Evolutionary conservation across 2,888 invertebrate species (phyloP).

Genomic region (Helicoverpa assulta): DNA sequence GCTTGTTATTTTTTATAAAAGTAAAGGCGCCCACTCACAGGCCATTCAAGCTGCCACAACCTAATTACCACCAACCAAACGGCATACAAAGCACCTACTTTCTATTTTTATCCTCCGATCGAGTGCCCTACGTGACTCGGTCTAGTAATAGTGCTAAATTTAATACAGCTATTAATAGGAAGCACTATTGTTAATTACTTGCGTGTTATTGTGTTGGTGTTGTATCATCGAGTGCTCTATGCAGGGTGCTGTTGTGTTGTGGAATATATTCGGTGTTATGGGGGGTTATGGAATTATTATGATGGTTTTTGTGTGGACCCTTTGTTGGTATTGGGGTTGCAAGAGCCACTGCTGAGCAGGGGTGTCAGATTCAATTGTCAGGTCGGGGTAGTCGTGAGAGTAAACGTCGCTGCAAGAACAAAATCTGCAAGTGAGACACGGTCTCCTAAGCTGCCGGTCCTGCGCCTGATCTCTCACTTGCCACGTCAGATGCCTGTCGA

Average conservation of each 20-base stretch:
- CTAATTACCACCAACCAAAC: background rate
- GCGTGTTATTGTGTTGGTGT: slow-evolving; percentile 55
- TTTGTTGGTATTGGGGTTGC: background rate
- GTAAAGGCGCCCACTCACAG: background rate
- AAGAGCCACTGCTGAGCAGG: no score
- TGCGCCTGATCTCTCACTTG: no score
- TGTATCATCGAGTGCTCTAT: slow-evolving; percentile 29
- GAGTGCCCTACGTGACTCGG: slow-evolving; percentile 44
- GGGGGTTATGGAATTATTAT: background rate
- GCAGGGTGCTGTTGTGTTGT: slow-evolving; percentile 24
- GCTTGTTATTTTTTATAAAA: no score
- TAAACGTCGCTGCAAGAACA: no score
- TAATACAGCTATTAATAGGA: slow-evolving; percentile 79
- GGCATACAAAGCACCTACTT: slow-evolving; percentile 8
- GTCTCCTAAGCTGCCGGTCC: no score
- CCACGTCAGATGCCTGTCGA: no score
- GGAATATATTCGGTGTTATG: background rate
- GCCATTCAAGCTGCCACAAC: background rate
- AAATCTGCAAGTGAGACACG: no score
- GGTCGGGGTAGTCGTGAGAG: no score
- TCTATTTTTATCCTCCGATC: slow-evolving; percentile 22
- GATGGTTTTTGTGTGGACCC: background rate
- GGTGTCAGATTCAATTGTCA: no score
- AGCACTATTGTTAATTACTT: slow-evolving; percentile 79
- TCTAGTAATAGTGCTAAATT: slow-evolving; percentile 69